Conservation (phyloP, 92 coral and sea anemone species). For the Chrysogorgia sp. region DNA sequence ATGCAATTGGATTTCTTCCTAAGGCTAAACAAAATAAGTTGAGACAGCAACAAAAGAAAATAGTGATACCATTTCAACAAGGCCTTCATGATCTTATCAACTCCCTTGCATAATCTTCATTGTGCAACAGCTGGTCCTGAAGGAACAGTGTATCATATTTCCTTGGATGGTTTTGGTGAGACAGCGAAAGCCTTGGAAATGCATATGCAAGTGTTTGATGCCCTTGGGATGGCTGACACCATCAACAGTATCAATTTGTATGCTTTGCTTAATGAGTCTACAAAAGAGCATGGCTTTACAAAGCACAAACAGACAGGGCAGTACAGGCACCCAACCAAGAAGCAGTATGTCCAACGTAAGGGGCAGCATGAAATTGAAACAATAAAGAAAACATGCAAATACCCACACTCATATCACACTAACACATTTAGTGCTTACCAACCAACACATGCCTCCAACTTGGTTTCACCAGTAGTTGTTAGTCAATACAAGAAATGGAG, state of each 20-base stretch:
- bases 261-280: constrained; percentile 64
- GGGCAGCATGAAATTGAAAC: constrained; percentile 58
- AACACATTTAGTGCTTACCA: constrained; percentile 59
- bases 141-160: constrained; percentile 39
- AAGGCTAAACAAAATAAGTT: constrained; percentile 5
- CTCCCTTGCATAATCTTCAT: constrained; percentile 20
- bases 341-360: constrained; percentile 54
- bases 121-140: constrained; percentile 38
- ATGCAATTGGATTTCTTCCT: constrained; percentile 25
- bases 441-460: constrained; percentile 52
- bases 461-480: constrained; percentile 41
- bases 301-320: constrained; percentile 61
- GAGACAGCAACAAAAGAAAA: constrained; percentile 1
- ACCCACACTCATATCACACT: constrained; percentile 67
- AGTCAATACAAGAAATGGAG: constrained; percentile 34
- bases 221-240: neutral
- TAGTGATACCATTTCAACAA: constrained; percentile 17
- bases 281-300: constrained; percentile 64
- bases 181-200: constrained; percentile 18
- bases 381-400: constrained; percentile 63
- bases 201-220: constrained; percentile 17
- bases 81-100: constrained; percentile 6
- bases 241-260: constrained; percentile 49
- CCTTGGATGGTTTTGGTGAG: constrained; percentile 38
- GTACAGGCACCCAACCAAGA: constrained; percentile 65